Evolutionary conservation across 2,113 vertebrate species (phyloP).

Genomic region (Corythaixoides concolor): DNA sequence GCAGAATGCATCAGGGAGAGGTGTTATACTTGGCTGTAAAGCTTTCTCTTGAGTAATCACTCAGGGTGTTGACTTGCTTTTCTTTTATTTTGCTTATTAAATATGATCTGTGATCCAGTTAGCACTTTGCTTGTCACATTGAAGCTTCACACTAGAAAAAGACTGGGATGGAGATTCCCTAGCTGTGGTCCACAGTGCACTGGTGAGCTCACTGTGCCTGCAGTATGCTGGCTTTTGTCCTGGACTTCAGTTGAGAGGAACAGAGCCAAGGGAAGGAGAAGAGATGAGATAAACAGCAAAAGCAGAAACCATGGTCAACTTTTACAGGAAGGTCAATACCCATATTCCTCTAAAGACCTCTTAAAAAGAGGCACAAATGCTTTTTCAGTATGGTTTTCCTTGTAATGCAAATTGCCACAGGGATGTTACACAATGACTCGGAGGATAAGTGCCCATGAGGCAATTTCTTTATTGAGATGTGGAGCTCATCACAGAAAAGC

Average conservation of each 20-base stretch:
- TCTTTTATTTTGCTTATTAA: constrained; percentile 36
- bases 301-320: constrained; percentile 38
- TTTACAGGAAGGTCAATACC: constrained; percentile 57
- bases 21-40: not conserved
- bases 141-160: not conserved
- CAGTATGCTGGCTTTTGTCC: not conserved
- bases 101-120: not conserved
- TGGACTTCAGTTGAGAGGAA: not conserved
- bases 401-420: constrained; percentile 50
- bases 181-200: not conserved
- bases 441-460: not conserved
- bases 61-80: not conserved
- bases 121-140: not conserved
- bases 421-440: constrained; percentile 9
- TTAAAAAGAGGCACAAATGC: constrained; percentile 43
- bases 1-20: not conserved
- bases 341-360: constrained; percentile 37
- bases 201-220: not conserved
- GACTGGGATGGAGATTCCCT: not conserved
- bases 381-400: constrained; percentile 51
- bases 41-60: not conserved
- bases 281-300: constrained; percentile 55
- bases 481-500: constrained; percentile 22
- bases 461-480: constrained; percentile 15
- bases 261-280: constrained; percentile 29